phyloP scores from a whole-genome alignment of 2,888 invertebrate genomes.

The Cremastinae sp. region DNA sequence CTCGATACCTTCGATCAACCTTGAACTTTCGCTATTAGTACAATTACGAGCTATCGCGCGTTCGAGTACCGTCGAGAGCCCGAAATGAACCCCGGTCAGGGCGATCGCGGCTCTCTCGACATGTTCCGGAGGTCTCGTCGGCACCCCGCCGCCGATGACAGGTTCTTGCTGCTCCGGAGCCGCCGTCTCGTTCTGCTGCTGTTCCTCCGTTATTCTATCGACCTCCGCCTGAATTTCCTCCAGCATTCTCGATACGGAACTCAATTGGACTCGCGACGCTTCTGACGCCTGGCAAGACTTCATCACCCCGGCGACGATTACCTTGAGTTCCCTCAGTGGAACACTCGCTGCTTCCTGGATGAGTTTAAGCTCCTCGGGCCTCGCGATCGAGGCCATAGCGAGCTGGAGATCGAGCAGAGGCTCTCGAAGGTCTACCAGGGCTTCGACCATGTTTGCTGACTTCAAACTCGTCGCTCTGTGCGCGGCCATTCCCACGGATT shows the following conservation, averaged over 20 bases:
- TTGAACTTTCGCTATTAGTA: slow-evolving; percentile 43
- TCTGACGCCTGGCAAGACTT: slow-evolving; percentile 82
- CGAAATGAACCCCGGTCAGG: slow-evolving; percentile 71
- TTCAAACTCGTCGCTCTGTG: slow-evolving; percentile 74
- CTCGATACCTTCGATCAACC: slow-evolving; percentile 67
- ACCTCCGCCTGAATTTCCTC: slow-evolving; percentile 72
- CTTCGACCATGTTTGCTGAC: slow-evolving; percentile 70
- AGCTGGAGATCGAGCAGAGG: slow-evolving; percentile 72
- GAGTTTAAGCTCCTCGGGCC: slow-evolving; percentile 81
- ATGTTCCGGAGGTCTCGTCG: slow-evolving; percentile 61
- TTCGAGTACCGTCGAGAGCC: slow-evolving; percentile 71
- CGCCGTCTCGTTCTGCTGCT: too few species aligned
- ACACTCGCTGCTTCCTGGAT: slow-evolving; percentile 83
- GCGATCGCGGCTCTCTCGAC: slow-evolving; percentile 67
- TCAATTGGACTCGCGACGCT: slow-evolving; percentile 61
- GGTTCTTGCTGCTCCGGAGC: slow-evolving; percentile 21
- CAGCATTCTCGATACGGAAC: slow-evolving; percentile 66
- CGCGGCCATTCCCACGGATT: slow-evolving; percentile 72
- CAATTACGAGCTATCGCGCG: neutral
- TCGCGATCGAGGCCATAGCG: slow-evolving; percentile 71
- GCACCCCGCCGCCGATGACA: slow-evolving; percentile 16
- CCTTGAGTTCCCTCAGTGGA: slow-evolving; percentile 85
- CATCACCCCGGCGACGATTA: slow-evolving; percentile 85
- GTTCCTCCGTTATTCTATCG: slow-evolving; percentile 59
- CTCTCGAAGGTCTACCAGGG: slow-evolving; percentile 71